Percentiles rank a stretch among this genome's conserved stretches.
Conservation (phyloP, 2,113 vertebrate species). For the Tympanuchus pallidicinctus region DNA sequence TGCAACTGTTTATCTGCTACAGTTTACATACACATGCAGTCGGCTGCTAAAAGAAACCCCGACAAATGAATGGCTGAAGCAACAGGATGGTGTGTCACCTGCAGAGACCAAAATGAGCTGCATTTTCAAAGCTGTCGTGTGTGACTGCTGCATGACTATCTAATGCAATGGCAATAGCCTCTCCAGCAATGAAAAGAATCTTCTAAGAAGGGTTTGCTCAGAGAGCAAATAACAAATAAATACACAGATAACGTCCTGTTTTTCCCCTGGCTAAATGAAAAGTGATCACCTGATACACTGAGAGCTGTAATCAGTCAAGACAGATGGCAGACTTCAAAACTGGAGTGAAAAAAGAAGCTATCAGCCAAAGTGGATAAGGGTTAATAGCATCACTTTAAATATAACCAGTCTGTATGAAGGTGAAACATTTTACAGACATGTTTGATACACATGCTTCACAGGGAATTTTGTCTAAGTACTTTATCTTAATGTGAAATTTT, state of each 20-base stretch:
- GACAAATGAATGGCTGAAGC: neutral
- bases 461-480: slow-evolving; percentile 35
- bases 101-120: neutral
- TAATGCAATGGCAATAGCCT: neutral
- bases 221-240: slow-evolving; percentile 3
- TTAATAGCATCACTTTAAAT: slow-evolving; percentile 53
- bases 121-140: neutral
- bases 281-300: slow-evolving; percentile 8
- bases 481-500: slow-evolving; percentile 68
- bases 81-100: neutral
- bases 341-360: slow-evolving; percentile 31
- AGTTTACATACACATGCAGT: neutral
- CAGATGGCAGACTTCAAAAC: slow-evolving; percentile 64
- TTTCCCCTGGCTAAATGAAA: slow-evolving; percentile 7
- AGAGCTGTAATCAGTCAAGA: slow-evolving; percentile 43
- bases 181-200: neutral
- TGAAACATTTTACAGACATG: slow-evolving; percentile 30
- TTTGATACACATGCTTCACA: slow-evolving; percentile 27
- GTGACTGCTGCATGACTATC: neutral
- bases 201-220: neutral
- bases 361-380: slow-evolving; percentile 23
- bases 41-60: neutral
- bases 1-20: neutral
- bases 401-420: slow-evolving; percentile 53
- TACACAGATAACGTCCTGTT: neutral